Evolutionary conservation across 2,888 invertebrate genomes (phyloP).

Genomic region (Scaptodrosophila latifasciaeformis): DNA sequence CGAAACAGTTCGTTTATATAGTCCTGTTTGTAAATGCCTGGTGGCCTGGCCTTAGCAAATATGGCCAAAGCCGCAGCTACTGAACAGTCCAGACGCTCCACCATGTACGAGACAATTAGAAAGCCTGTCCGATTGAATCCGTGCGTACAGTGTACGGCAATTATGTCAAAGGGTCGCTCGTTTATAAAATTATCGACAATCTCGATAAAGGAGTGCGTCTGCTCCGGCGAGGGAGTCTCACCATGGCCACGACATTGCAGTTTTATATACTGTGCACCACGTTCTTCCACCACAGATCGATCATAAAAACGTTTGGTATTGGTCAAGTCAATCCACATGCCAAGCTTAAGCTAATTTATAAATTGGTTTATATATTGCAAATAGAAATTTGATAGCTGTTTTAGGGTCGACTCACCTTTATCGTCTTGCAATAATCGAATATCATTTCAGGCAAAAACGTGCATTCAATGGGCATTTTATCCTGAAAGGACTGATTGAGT

Average conservation of each 20-base stretch:
- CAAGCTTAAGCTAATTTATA: slow-evolving; percentile 91
- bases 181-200: slow-evolving; percentile 86
- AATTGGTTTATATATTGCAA: no score
- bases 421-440: slow-evolving; percentile 84
- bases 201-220: slow-evolving; percentile 88
- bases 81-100: slow-evolving; percentile 87
- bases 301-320: slow-evolving; percentile 96
- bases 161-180: slow-evolving; percentile 84
- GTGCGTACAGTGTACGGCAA: slow-evolving; percentile 94
- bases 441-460: slow-evolving; percentile 93
- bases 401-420: slow-evolving; percentile 81
- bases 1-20: slow-evolving; percentile 91
- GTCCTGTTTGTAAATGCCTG: slow-evolving; percentile 98
- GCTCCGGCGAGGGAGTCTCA: slow-evolving; percentile 91
- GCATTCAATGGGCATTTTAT: slow-evolving; percentile 87
- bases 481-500: slow-evolving; percentile 86
- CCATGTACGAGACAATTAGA: slow-evolving; percentile 92
- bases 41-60: slow-evolving; percentile 85
- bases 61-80: slow-evolving; percentile 88
- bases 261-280: slow-evolving; percentile 90
- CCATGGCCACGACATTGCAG: slow-evolving; percentile 93
- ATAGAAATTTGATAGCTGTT: no score
- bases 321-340: slow-evolving; percentile 97
- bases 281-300: slow-evolving; percentile 83
- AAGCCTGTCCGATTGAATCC: slow-evolving; percentile 99